Percentiles rank a stretch among this genome's conserved stretches.
These are phyloP conservation scores for Homalodisca vitripennis DNA, from an alignment of 1,140 invertebrate species.

Conservation along the genomic window DNA sequence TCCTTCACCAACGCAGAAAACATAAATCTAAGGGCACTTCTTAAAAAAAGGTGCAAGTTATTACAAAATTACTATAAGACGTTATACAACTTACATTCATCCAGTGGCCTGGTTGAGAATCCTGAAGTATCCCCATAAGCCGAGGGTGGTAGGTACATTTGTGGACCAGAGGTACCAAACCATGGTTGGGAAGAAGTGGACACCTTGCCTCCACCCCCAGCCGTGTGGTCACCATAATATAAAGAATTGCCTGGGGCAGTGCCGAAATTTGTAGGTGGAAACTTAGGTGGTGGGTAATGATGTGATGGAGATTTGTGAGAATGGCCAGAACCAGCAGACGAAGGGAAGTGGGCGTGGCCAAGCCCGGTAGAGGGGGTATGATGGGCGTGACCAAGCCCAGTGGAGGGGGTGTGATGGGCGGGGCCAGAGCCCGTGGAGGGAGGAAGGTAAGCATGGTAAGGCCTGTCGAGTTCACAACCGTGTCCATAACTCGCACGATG, in stretches of 20 bases:
- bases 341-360: not conserved
- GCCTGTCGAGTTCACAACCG: conserved; percentile 66
- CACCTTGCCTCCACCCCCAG: conserved; percentile 7
- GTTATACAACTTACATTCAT: conserved; percentile 21
- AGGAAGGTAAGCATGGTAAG: not conserved
- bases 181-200: conserved; percentile 1
- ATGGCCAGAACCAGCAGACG: not conserved
- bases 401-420: not conserved
- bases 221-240: not conserved
- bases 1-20: too few relatives aligned
- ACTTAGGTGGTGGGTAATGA: not conserved
- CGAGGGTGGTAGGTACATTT: conserved; percentile 13
- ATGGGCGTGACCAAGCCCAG: not conserved
- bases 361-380: not conserved
- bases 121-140: conserved; percentile 16
- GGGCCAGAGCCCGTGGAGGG: not conserved
- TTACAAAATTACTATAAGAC: too few relatives aligned
- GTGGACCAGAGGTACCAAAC: not conserved
- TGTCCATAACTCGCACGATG: conserved; percentile 74
- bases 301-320: not conserved
- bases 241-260: conserved; percentile 5
- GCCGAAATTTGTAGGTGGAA: not conserved
- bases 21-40: too few relatives aligned
- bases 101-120: not conserved
- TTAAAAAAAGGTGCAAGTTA: too few relatives aligned